Evolutionary conservation across 2,888 invertebrate genomes (phyloP).

Genomic region (Clusia tigrina): DNA sequence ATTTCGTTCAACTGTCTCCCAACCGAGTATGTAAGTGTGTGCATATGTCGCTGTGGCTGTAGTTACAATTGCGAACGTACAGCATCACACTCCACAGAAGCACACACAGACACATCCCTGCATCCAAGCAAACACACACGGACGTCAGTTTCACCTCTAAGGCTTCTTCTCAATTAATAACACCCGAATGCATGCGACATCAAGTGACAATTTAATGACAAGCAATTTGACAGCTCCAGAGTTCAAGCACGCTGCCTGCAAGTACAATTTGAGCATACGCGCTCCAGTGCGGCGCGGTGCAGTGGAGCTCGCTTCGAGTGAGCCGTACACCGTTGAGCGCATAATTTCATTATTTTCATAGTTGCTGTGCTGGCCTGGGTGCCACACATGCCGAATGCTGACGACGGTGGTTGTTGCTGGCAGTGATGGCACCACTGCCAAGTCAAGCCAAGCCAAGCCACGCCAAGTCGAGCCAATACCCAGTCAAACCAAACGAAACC

Average conservation of each 20-base stretch:
- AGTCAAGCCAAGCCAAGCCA: conserved; percentile 25
- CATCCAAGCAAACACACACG: too few species aligned
- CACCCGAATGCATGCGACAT: conserved; percentile 55
- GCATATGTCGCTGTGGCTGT: too few species aligned
- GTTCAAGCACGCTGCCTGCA: not conserved
- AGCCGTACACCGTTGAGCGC: too few species aligned
- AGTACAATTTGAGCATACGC: too few species aligned
- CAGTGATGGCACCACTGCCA: conserved; percentile 31
- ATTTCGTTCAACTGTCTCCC: too few species aligned
- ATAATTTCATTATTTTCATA: conserved; percentile 21
- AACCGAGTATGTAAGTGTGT: too few species aligned
- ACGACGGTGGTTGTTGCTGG: not conserved
- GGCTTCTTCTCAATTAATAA: conserved; percentile 56
- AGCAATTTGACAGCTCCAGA: conserved; percentile 30
- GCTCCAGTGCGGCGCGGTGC: not conserved
- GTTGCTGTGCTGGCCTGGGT: not conserved
- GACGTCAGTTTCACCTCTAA: conserved; percentile 49
- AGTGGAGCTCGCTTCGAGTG: too few species aligned
- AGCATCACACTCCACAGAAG: too few species aligned
- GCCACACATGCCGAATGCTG: not conserved
- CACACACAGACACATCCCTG: too few species aligned
- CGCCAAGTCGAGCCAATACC: conserved; percentile 18
- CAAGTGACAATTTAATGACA: conserved; percentile 43
- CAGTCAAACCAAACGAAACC: conserved; percentile 22
- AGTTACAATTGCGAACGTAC: too few species aligned